These are phyloP conservation scores for Rhingia campestris DNA, from an alignment of 2,888 invertebrate genomes.

Conservation along the genomic window DNA sequence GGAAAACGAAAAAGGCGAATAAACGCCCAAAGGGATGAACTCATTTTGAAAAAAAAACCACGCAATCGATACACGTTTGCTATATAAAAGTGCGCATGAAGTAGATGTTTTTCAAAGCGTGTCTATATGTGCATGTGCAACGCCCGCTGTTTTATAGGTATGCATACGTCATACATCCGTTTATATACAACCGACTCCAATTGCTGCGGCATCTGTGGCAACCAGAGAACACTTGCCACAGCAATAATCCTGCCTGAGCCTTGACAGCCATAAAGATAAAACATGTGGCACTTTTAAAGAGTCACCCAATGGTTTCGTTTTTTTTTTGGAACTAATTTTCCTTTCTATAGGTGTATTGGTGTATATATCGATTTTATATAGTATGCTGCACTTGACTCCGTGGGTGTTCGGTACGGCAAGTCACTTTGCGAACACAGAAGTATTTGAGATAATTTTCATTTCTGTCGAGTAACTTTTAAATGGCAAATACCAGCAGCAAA, in stretches of 20 bases:
- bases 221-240: not conserved
- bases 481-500: not conserved
- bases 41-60: constrained; percentile 9
- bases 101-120: not conserved
- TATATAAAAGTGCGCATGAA: constrained; percentile 10
- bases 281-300: constrained; percentile 55
- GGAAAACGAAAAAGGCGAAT: constrained; percentile 21
- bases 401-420: constrained; percentile 53
- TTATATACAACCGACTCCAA: constrained; percentile 38
- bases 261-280: constrained; percentile 50
- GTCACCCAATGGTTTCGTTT: constrained; percentile 10
- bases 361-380: not conserved
- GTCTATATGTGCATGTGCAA: constrained; percentile 32
- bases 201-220: constrained; percentile 39
- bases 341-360: not conserved
- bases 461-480: not conserved
- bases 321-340: not conserved
- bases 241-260: constrained; percentile 33
- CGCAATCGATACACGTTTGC: not conserved
- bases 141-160: constrained; percentile 48
- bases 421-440: constrained; percentile 34
- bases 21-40: constrained; percentile 59
- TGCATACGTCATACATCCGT: constrained; percentile 26
- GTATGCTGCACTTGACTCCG: constrained; percentile 43
- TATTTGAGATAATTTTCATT: constrained; percentile 33